Percentiles rank a stretch among this genome's conserved stretches.
Conservation (phyloP, 2,888 invertebrate genomes). For the Melanostoma scalare region DNA sequence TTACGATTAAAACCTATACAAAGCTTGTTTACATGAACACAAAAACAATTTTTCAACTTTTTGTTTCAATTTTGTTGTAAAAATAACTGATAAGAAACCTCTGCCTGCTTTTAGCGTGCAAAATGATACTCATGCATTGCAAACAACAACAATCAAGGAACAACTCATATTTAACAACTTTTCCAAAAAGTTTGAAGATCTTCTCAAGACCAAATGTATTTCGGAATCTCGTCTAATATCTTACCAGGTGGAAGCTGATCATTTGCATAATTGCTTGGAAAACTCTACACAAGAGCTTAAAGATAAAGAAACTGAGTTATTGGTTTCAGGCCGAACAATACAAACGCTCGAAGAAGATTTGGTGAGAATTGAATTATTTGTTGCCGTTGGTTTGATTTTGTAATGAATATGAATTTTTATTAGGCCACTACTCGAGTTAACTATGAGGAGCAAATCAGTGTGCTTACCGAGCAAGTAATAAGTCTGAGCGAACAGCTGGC, state of each 20-base stretch:
- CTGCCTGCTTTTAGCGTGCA: constrained; percentile 23
- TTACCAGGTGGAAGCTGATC: constrained; percentile 81
- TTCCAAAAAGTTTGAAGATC: constrained; percentile 80
- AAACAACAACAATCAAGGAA: constrained; percentile 76
- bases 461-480: constrained; percentile 86
- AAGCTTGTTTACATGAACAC: neutral
- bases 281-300: constrained; percentile 82
- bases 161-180: constrained; percentile 80
- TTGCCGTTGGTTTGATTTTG: neutral
- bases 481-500: constrained; percentile 92
- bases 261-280: constrained; percentile 83
- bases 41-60: neutral
- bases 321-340: constrained; percentile 82
- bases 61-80: neutral
- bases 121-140: constrained; percentile 61
- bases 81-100: too few species aligned
- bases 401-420: constrained; percentile 7
- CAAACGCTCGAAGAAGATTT: constrained; percentile 87
- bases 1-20: neutral
- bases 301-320: constrained; percentile 83
- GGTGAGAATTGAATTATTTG: constrained; percentile 74
- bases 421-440: constrained; percentile 84
- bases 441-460: constrained; percentile 86
- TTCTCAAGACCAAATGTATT: constrained; percentile 79
- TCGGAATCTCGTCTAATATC: constrained; percentile 80